Evolutionary conservation across 2,888 invertebrate species (phyloP), one percentile per base, ranked within the genome.

Genomic region (Argynnis bischoffii): DNA sequence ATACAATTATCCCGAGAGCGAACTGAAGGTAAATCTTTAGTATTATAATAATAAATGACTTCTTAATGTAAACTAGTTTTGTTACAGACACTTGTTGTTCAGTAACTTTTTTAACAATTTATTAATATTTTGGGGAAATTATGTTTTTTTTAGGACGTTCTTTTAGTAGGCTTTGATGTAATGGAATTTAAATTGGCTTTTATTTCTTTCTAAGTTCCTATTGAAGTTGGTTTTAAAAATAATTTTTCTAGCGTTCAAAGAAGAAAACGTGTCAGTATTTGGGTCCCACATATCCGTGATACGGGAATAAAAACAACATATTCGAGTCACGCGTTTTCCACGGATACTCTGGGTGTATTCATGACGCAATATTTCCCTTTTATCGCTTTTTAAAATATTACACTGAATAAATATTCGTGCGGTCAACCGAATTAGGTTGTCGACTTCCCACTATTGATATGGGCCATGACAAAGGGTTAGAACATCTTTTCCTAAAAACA

Each of bases 381-480:
- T 69, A 69, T 69, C 69, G 66, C 66, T 66, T 66, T 66, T 63
- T 59, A 66, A 56, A 63, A 69, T 66, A 69, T 66, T 63, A 59
- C 63, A n/a, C 57, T 55, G 69, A 59, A 63, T 63, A 59, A 59
- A 63, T 66, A 63, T 63, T 66, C 46, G 63, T 64, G 55, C 50
- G 63, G 69, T 56, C 53, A 54, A 66, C 50, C 48, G 63, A 57
- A 66, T 66, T 60, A 61, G 60, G 60, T 21, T 66, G 60, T 55
- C 66, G 54, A 61, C 48, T 55, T 61, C 35, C 47, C 47, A 60
- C 41, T 66, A 66, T 66, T 66, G 66, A 66, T 55, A 50, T 14
- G 60, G 59, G 47, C 60, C 35, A 14, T 61, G 66, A 61, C 47
- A 66, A 60, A 61, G 66, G 59, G 48, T 47, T 50, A 18, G 48